Base-by-base conservation (phyloP, 2,797 vertebrate genomes). In the Capromys pilorides region DNA sequence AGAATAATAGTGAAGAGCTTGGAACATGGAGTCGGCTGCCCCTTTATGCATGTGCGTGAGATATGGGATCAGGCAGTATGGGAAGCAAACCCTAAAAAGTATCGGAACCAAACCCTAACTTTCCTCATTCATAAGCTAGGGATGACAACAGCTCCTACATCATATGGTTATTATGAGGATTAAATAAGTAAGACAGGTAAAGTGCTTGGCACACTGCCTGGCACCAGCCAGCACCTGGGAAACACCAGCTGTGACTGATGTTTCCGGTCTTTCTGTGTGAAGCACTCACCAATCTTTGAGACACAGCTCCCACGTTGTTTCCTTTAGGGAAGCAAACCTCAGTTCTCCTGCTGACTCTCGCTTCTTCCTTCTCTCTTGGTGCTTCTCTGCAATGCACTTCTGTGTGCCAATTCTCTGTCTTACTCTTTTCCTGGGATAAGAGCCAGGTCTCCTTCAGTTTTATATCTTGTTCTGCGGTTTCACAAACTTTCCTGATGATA, bases 311-410 rank as follows among this genome's bases (percentile, higher is more conserved):
- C 1, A 13, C 57, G 28, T 31, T 21, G 61, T 59, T 94, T 75
- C 79, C 80, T 93, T 83, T 54, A 62, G 83, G 69, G 49, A 91
- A 91, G 69, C 14, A 54, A 49, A 77, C 39, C 24, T 91, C 79
- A 45, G 67, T 61, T 28, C 6, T 7, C 62, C 31, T n/a, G 59
- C 7, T 49, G 36, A 57, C 57, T 73, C 88, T 85, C 61, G 85
- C 12, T 13, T 57, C 49, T 67, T 91, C 81, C 41, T 91, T 94
- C 54, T 9, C 9, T 54, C 16, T 73, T 66, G 31, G 3, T 7
- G 49, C 28, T 19, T 89, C 64, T 69, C 31, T 75, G 59, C 86
- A 71, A 89, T 79, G 62, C 12, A 11, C 5, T 21, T 82, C 66
- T 69, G 49, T 41, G 4, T 24, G 39, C 12, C 9, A 51, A 22